Evolutionary conservation across 2,113 vertebrate species (phyloP).

Genomic region (Tretioscincus oriximinensis): DNA sequence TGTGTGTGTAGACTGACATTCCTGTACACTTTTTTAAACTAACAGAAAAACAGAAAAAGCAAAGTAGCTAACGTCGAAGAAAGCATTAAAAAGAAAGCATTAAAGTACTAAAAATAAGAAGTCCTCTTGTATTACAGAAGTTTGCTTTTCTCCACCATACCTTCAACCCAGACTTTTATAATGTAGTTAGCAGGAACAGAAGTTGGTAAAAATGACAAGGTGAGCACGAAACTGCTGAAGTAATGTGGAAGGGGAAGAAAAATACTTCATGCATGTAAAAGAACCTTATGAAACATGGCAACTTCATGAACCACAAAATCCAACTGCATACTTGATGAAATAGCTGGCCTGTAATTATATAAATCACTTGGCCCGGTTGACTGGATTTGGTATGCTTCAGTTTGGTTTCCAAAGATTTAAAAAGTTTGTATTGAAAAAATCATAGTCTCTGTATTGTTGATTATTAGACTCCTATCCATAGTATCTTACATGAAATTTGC

Average conservation of each 20-base stretch:
- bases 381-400: conserved; percentile 18
- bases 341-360: background rate
- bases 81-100: background rate
- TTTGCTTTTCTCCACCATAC: background rate
- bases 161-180: conserved; percentile 17
- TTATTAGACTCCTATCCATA: too few species aligned
- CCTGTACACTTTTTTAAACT: background rate
- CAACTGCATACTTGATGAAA: conserved; percentile 14
- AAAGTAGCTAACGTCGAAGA: conserved; percentile 6
- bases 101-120: conserved; percentile 5
- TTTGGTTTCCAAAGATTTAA: background rate
- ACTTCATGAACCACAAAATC: conserved; percentile 22
- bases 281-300: conserved; percentile 19
- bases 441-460: too few species aligned
- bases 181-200: conserved; percentile 8
- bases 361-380: background rate
- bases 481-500: too few species aligned
- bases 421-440: too few species aligned
- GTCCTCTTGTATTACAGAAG: background rate
- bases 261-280: conserved; percentile 18
- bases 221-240: background rate
- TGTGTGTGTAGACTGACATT: background rate
- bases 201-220: conserved; percentile 20
- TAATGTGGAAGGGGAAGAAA: conserved; percentile 10
- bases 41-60: background rate